Evolutionary conservation across 2,797 vertebrate species (phyloP).

Genomic region (Mastacembelus armatus): DNA sequence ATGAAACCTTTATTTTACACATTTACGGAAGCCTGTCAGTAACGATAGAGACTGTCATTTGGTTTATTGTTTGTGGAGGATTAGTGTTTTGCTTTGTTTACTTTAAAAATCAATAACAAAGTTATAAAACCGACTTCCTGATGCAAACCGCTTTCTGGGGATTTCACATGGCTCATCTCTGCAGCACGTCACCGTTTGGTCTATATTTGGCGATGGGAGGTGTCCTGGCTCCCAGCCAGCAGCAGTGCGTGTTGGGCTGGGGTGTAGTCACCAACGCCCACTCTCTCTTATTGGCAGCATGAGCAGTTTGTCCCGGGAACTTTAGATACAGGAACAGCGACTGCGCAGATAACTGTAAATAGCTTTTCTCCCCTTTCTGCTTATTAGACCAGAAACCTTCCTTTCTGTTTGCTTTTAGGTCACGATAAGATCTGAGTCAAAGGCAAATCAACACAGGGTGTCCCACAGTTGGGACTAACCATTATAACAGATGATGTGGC

Average conservation of each 20-base stretch:
- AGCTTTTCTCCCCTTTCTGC: neutral
- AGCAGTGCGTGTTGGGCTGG: slow-evolving; percentile 67
- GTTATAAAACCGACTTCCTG: slow-evolving; percentile 72
- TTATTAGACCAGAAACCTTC: neutral
- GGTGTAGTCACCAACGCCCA: slow-evolving; percentile 73
- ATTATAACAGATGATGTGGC: neutral
- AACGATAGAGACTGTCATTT: neutral
- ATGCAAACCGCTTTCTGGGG: slow-evolving; percentile 74
- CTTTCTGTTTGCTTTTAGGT: neutral
- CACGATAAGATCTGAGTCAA: neutral
- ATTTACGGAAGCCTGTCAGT: neutral
- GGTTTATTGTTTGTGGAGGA: neutral
- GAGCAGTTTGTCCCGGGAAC: slow-evolving; percentile 43
- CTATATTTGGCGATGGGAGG: slow-evolving; percentile 86
- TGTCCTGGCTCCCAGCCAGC: slow-evolving; percentile 66
- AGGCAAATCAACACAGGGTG: neutral
- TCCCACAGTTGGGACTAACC: neutral
- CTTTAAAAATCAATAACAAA: slow-evolving; percentile 4
- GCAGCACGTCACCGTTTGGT: slow-evolving; percentile 78
- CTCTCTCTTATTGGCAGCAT: slow-evolving; percentile 41
- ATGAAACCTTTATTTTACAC: neutral
- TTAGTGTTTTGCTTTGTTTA: neutral
- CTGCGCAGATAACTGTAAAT: slow-evolving; percentile 44
- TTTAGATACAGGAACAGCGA: slow-evolving; percentile 43
- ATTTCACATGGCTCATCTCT: slow-evolving; percentile 81